Conservation (phyloP, 2,113 vertebrate genomes). For the Antechinus flavipes region DNA sequence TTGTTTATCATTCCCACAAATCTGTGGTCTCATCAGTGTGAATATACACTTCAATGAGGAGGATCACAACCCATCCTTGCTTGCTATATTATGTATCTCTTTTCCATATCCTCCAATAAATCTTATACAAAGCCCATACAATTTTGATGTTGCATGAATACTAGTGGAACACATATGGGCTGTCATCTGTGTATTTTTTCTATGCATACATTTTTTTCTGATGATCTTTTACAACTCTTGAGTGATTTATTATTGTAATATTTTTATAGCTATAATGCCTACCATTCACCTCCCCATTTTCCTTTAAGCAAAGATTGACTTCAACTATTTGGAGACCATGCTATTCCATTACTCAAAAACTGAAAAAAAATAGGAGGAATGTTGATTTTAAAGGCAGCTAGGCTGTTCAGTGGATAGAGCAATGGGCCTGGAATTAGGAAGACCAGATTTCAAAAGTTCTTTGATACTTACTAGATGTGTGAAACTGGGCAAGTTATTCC, state of each 20-base stretch:
- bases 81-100: not conserved
- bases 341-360: not conserved
- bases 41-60: not conserved
- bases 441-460: not conserved
- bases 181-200: not conserved
- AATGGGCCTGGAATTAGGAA: not conserved
- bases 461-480: not conserved
- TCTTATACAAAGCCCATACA: not conserved
- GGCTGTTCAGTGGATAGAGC: not conserved
- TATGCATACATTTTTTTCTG: not conserved
- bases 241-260: not conserved
- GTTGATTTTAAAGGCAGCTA: not conserved
- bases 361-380: not conserved
- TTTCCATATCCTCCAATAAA: not conserved
- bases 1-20: not conserved
- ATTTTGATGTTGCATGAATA: not conserved
- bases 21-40: not conserved
- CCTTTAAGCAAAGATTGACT: not conserved
- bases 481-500: not conserved
- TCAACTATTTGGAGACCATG: not conserved
- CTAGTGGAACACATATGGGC: not conserved
- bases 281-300: not conserved
- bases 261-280: not conserved
- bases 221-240: not conserved
- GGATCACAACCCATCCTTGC: not conserved